A percentile compares a stretch with the other conserved stretches of the same genome.
These are phyloP conservation scores for Iselma pallidipennis DNA, from an alignment of 2,888 invertebrate genomes.

Conservation along the genomic window DNA sequence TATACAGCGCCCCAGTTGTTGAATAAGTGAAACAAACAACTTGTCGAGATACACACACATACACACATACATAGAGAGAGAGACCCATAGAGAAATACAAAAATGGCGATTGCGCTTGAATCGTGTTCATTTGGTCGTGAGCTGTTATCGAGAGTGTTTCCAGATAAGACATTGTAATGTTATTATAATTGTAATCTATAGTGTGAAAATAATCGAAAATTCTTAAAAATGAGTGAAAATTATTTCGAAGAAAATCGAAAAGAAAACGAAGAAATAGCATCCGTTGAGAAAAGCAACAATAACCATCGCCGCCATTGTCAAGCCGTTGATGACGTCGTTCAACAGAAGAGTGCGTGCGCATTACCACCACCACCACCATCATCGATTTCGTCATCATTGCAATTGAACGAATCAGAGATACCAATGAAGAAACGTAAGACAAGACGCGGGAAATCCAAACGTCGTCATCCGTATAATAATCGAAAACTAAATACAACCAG, in stretches of 20 bases:
- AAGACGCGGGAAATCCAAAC: conserved; percentile 72
- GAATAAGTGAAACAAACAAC: not conserved
- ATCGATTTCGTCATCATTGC: conserved; percentile 36
- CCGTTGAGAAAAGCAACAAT: conserved; percentile 27
- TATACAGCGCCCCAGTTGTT: conserved; percentile 13
- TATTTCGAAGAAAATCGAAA: conserved; percentile 34
- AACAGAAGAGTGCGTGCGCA: conserved; percentile 58
- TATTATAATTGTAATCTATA: too few species aligned
- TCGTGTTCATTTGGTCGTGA: conserved; percentile 50
- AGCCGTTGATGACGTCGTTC: conserved; percentile 61
- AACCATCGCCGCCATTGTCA: conserved; percentile 44
- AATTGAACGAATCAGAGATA: conserved; percentile 52
- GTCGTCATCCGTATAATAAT: conserved; percentile 72
- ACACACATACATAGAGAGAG: too few species aligned
- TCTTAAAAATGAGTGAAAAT: conserved; percentile 45
- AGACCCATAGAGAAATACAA: conserved; percentile 31
- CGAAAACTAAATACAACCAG: too few species aligned
- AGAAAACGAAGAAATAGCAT: conserved; percentile 10
- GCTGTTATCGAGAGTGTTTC: conserved; percentile 41
- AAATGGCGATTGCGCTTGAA: conserved; percentile 55
- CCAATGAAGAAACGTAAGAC: conserved; percentile 68
- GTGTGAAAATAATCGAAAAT: conserved; percentile 24
- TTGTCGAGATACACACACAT: too few species aligned
- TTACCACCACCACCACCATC: conserved; percentile 52
- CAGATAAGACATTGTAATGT: conserved; percentile 40